Base-by-base conservation (phyloP, 64 coral and sea anemone genomes). In the Porites lutea region DNA sequence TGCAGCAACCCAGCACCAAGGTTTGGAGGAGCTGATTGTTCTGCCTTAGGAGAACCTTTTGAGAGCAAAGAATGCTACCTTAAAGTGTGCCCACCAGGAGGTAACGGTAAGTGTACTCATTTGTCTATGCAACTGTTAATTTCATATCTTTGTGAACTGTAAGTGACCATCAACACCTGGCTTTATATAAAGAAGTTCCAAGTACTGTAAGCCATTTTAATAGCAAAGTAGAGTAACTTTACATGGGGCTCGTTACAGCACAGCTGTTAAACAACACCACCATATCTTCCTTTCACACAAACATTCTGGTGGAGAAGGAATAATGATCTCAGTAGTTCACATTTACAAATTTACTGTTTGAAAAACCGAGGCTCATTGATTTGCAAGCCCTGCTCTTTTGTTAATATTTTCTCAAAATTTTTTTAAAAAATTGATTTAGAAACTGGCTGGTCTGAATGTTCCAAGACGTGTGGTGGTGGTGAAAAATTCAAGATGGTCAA, bases 391-490 rank as follows among this genome's bases (percentile, higher is more conserved):
- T 37, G 27, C 27, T 37, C 27, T 37, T 37, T 37, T 37, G 27
- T 0, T 37, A 37, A 37, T 37, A 37, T 0, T 37, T 37, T 37
- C 27, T 37, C 6, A 11, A 70, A 79, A 1, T 62, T 64, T 27
- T 52, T 64, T 59, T 19, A 51, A 53, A 7, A 16, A 37, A 49
- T 9, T 18, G 63, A 13, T 19, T 72, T 63, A 79, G 74, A 48
- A 65, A 79, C 27, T 81, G 92, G 92, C 71, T 97, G 95, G 95
- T 94, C 95, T 6, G 61, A 84, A 13, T 97, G 95, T 86, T 88
- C 95, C 44, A 97, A 94, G 74, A 97, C 87, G 4, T 97, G 95
- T 88, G 95, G 95, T 1, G 95, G 88, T 18, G 95, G 95, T 6
- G 75, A 91, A n/a, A 89, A 97, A 82, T 97, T 83, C 82, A 91